Evolutionary conservation across 2,888 invertebrate genomes (phyloP), one percentile per base, ranked within the genome.

Genomic region (Oligia latruncula): DNA sequence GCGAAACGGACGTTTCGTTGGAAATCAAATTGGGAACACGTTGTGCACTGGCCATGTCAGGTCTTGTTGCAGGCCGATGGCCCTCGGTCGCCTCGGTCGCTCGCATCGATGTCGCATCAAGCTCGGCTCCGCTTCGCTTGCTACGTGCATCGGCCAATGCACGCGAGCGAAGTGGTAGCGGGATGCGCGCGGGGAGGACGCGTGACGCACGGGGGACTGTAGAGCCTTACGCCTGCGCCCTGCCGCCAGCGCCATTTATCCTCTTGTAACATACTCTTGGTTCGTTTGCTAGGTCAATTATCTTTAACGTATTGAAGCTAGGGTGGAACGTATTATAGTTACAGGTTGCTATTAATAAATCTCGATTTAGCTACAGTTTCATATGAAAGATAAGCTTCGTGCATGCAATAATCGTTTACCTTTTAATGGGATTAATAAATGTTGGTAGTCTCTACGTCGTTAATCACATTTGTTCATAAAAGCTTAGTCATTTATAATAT

Each of bases 271-370:
- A 91, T 92, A 93, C 93, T 92, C 92, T 92, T 92, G 92, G 93
- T 94, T 94, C 94, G 95, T 94, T 95, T 94, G 93, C 93, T 93
- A 92, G 92, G 91, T 94, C 95, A 95, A 95, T 96, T 95, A 95
- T 94, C 92, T 93, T 91, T 88, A 90, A 90, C 92, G 90, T 93
- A 94, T 93, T 93, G 92, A 92, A 92, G 90, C 86, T 86, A 88
- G 89, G 90, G 89, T 86, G 82, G 90, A 92, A 92, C 86, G 86
- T 85, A 84, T 87, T 77, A 71, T 79, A 84, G 74, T 80, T 67
- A 74, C 65, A 75, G 73, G 60, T 74, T 77, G 60, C 66, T 77
- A 70, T 77, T 74, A 40, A 74, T 85, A 72, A 43, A 71, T 73
- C 52, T 71, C 65, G 52, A 73, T 75, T 68, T 40, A 55, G 35